Base-by-base conservation (phyloP, 2,113 vertebrate species). In the Thomomys bottae region DNA sequence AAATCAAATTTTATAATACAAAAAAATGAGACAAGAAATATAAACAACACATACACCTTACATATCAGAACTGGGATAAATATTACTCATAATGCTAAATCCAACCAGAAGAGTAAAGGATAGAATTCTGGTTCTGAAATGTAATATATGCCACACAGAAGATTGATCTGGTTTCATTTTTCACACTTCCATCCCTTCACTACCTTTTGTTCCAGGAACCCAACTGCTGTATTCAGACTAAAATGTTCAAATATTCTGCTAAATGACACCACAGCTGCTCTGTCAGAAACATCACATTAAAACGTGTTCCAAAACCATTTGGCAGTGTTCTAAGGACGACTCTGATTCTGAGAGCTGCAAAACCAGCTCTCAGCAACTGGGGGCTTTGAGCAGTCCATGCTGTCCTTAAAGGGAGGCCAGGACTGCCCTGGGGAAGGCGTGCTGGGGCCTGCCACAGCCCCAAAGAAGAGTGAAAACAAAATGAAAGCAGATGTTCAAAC, bases 211-310 rank as follows among this genome's bases (percentile, higher is more conserved):
- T 94, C 94, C 91, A 88, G 93, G 85, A 94, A 85, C 30, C 84
- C 92, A 84, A 93, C 77, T 92, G 93, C 93, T 91, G 79, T 89
- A 79, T 92, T 95, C 92, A 89, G 73, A 82, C 61, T 72, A 59
- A 94, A 94, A 95, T 72, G 89, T 88, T 95, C 93, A 93, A 90
- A 83, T 93, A 93, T 45, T 94, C 94, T 93, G 80, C 90, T 88
- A 93, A 92, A 93, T 93, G 93, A 94, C 96, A 76, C 88, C 95
- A 85, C 57, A 92, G 95, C 95, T 97, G 93, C 90, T 94, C 85
- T 95, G 90, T 94, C 88, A 96, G 95, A 96, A 93, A 92, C 92
- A 68, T 94, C 92, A 80, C 83, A 81, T 94, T 95, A 84, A 95
- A 94, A 92, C 93, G 88, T 95, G 87, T 92, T 96, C 91, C 49